These are phyloP conservation scores for Cardinalis cardinalis DNA, from an alignment of 2,113 vertebrate genomes.

Conservation along the genomic window DNA sequence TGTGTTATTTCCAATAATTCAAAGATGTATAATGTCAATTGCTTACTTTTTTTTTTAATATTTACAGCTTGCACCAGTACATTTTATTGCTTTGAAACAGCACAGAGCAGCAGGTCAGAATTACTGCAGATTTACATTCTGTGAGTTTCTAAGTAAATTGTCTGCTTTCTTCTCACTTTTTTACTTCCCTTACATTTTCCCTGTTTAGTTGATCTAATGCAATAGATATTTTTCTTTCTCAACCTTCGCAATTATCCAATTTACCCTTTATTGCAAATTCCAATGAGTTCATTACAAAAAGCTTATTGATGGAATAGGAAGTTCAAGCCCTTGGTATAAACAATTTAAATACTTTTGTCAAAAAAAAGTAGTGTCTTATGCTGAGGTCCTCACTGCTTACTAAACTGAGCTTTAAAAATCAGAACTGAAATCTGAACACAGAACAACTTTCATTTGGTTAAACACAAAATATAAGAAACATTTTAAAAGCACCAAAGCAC, in stretches of 20 bases:
- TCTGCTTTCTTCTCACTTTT: neutral
- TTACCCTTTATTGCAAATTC: neutral
- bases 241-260: neutral
- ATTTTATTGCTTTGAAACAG: neutral
- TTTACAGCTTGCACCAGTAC: neutral
- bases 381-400: neutral
- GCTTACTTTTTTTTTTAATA: neutral
- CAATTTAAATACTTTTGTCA: neutral
- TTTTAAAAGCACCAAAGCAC: neutral
- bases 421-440: neutral
- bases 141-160: neutral
- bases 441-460: neutral
- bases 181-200: neutral
- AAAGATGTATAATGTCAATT: neutral
- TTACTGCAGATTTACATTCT: neutral
- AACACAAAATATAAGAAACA: neutral
- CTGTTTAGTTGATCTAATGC: neutral
- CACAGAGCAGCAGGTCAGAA: neutral
- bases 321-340: neutral
- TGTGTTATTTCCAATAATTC: neutral
- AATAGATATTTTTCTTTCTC: neutral
- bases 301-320: neutral
- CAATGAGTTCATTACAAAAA: neutral
- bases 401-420: neutral
- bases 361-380: neutral